phyloP scores from a whole-genome alignment of 2,113 vertebrate genomes.

The Malurus alboscapulatus region DNA sequence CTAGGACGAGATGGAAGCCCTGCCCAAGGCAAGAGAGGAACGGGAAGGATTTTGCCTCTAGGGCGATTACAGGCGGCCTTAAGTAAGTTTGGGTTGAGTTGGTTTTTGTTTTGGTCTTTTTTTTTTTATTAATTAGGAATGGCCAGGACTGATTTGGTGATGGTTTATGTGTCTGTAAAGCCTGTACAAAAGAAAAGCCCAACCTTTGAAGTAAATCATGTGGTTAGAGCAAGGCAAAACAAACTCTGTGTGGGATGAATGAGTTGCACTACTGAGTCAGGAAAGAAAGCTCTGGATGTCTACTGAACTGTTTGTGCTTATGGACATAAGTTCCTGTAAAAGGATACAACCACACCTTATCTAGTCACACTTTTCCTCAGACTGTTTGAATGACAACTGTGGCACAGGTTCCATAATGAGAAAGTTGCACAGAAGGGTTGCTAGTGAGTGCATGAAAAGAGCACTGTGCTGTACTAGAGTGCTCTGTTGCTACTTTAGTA shows the following conservation, averaged over 20 bases:
- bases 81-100: not conserved
- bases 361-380: constrained; percentile 8
- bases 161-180: not conserved
- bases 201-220: not conserved
- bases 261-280: not conserved
- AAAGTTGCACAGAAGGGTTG: not conserved
- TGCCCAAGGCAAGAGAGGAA: not conserved
- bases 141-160: not conserved
- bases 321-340: not conserved
- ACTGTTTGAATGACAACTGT: constrained; percentile 15
- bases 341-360: not conserved
- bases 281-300: not conserved
- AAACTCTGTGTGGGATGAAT: not conserved
- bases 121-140: not conserved
- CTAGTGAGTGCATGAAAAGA: not conserved
- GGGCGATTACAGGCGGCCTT: not conserved
- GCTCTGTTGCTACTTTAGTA: not conserved
- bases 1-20: not conserved
- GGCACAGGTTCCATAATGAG: not conserved
- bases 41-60: not conserved
- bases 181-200: not conserved
- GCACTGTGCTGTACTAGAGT: not conserved
- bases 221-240: not conserved
- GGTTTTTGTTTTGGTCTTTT: no score
- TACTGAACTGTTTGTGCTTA: constrained; percentile 3